phyloP scores from a whole-genome alignment of 2,888 invertebrate species.

The Nematopogon swammerdamellus region DNA sequence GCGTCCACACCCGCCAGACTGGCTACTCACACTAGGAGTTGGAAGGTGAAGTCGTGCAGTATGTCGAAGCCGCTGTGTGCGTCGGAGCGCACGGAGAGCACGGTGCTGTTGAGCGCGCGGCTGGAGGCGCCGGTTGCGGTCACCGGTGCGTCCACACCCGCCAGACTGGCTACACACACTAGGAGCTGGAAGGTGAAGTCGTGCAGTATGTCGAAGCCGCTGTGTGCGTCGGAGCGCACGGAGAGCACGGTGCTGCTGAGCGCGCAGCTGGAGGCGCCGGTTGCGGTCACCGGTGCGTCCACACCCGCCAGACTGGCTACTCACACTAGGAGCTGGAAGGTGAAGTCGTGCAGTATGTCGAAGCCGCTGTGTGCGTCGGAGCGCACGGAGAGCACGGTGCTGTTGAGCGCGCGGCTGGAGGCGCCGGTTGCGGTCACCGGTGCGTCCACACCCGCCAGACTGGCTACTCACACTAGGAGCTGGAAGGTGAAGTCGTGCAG shows the following conservation, averaged over 20 bases:
- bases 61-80: conserved; percentile 64
- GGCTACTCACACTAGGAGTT: conserved; percentile 67
- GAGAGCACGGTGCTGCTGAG: conserved; percentile 57
- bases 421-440: conserved; percentile 26
- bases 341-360: conserved; percentile 48
- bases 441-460: background rate
- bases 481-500: conserved; percentile 69
- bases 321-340: conserved; percentile 70
- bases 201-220: conserved; percentile 60
- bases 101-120: conserved; percentile 47
- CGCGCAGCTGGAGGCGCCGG: conserved; percentile 29
- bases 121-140: conserved; percentile 27
- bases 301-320: conserved; percentile 15
- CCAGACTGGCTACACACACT: too few relatives aligned
- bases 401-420: conserved; percentile 35
- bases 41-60: conserved; percentile 68
- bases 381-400: conserved; percentile 54
- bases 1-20: conserved; percentile 30
- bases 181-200: conserved; percentile 70
- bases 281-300: conserved; percentile 14
- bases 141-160: conserved; percentile 22
- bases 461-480: conserved; percentile 60
- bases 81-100: conserved; percentile 65
- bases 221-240: conserved; percentile 66
- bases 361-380: background rate